A percentile compares a stretch with the other conserved stretches of the same genome.
Evolutionary conservation across 1,140 invertebrate species (phyloP).

Genomic region (Lasioglossum albipes): DNA sequence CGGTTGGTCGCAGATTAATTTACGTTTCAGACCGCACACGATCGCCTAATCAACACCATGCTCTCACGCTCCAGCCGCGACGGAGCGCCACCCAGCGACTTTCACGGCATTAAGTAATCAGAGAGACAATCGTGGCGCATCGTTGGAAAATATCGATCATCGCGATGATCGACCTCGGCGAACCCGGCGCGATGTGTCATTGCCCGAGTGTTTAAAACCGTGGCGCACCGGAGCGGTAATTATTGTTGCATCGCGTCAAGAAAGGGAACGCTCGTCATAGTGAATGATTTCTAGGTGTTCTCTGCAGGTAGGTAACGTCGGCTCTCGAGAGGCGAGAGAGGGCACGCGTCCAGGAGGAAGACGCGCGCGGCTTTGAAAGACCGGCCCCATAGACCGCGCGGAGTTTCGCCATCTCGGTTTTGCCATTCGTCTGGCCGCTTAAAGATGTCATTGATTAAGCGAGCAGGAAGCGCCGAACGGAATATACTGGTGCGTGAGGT

Average conservation of each 20-base stretch:
- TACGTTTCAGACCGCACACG: background rate
- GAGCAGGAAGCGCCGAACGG: slow-evolving; percentile 64
- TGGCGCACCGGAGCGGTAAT: background rate
- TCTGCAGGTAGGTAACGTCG: background rate
- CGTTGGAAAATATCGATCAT: background rate
- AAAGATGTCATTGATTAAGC: slow-evolving; percentile 71
- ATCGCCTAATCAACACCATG: background rate
- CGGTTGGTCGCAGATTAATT: no score
- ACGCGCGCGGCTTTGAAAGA: background rate
- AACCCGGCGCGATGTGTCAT: slow-evolving; percentile 10
- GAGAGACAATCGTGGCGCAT: background rate
- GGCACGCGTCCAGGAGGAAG: background rate
- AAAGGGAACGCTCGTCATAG: slow-evolving; percentile 19
- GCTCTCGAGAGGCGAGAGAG: background rate
- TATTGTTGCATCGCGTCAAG: slow-evolving; percentile 6
- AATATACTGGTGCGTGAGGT: slow-evolving; percentile 55
- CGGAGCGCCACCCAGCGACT: no score
- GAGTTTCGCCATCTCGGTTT: slow-evolving; percentile 34
- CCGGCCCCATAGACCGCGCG: background rate
- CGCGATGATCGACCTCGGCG: no score
- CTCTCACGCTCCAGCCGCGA: background rate
- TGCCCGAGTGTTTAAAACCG: background rate
- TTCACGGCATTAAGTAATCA: background rate
- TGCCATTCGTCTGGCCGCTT: slow-evolving; percentile 58
- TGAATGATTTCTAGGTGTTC: slow-evolving; percentile 23